Evolutionary conservation across 2,797 vertebrate genomes (phyloP), one percentile per base, ranked within the genome.

Genomic region (Sebastes flavidus): DNA sequence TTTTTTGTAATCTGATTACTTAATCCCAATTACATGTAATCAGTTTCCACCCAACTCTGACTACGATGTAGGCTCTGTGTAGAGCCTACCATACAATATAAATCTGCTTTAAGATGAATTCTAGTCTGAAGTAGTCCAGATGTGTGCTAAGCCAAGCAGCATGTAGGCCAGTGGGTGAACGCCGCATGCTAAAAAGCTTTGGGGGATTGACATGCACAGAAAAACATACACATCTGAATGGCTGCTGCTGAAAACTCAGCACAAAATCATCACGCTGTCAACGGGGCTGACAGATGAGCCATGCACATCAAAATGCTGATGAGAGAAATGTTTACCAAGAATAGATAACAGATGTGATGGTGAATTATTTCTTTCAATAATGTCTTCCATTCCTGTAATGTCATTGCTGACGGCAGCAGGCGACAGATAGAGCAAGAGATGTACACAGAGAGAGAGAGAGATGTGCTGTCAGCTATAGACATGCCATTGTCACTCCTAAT

Each of bases 401-500:
- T 79, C 87, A 74, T n/a, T 66, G 82, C 85, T 87, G 88, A 80
- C 12, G 72, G 84, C 82, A 49, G 82, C 56, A 1, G 76, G 58
- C 18, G 29, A 42, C 11, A 6, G 56, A 55, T 24, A n/a, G 69
- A 63, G 76, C 66, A 4, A 60, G 72, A 80, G 75, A 80, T 30
- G 62, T 58, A 72, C 63, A 54, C 32, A 29, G 67, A 75, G 78
- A 36, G 71, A 62, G 24, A 30, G 30, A 46, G 67, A 52, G 52
- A 9, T 27, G 75, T 32, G 82, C 91, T 81, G 85, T 87, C 90
- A 87, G 89, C 87, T 55, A 59, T 20, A 76, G 83, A 83, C 29
- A 52, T 30, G 62, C 82, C 59, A 76, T 83, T 83, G 90, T 92
- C 91, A 82, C 77, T 83, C 63, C 81, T 90, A 89, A 92, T 87